Evolutionary conservation across 2,113 vertebrate species (phyloP).

Genomic region (Copsychus sechellarum): DNA sequence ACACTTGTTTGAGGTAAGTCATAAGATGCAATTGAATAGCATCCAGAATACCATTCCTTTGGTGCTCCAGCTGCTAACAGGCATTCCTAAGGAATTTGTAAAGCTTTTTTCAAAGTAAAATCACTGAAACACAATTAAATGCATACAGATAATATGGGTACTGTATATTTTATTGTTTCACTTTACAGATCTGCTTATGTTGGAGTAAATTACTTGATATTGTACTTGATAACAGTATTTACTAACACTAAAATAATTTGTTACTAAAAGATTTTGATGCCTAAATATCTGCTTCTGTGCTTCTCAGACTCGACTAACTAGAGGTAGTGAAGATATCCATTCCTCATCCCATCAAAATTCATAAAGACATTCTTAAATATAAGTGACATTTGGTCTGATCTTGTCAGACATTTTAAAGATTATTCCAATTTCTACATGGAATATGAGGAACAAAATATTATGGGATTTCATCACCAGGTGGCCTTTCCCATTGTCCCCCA

Average conservation of each 20-base stretch:
- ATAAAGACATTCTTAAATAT: background rate
- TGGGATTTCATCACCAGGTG: background rate
- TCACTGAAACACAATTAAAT: background rate
- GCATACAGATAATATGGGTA: background rate
- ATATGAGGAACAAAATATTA: background rate
- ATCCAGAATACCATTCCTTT: background rate
- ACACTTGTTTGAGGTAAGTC: background rate
- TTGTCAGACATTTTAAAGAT: background rate
- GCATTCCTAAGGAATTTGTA: background rate
- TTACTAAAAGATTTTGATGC: background rate
- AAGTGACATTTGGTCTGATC: background rate
- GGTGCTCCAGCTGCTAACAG: background rate
- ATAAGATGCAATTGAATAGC: background rate
- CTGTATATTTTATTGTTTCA: background rate
- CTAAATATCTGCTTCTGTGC: background rate
- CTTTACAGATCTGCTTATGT: background rate
- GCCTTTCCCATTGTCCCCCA: background rate
- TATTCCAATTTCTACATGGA: background rate
- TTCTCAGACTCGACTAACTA: background rate
- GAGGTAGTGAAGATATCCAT: background rate
- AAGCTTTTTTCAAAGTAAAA: background rate
- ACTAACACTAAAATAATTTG: background rate
- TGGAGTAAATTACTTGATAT: background rate
- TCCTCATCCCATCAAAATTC: background rate
- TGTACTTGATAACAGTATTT: background rate